Base-by-base conservation (phyloP, 1,140 invertebrate genomes). In the Caenorhabditis remanei region DNA sequence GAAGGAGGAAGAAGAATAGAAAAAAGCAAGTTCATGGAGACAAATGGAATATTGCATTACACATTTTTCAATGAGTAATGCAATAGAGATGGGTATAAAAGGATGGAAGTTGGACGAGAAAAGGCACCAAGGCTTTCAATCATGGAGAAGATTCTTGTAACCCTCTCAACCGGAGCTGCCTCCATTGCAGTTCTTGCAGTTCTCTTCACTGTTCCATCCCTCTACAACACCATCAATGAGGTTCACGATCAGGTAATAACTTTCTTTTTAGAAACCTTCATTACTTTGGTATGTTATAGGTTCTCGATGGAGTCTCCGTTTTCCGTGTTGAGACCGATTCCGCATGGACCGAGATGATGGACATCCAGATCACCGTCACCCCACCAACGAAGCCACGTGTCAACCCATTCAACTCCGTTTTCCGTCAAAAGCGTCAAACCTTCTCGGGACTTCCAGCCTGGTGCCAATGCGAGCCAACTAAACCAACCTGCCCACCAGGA, bases 401-500 rank as follows among this genome's bases (percentile, higher is more conserved):
- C 83, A 89, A 88, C 56, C 88, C 88, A 53, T 89, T 89, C 88
- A 88, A 88, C 84, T 61, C 48, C 48, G 87, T 89, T 83, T 89
- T 89, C 86, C 88, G 88, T 89, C 87, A 89, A 88, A 89, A 89
- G 87, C 82, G 88, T 58, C 88, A 89, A 58, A 71, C 87, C 87
- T 89, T 89, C 88, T 85, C 83, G 55, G 87, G 88, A 71, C 88
- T 89, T 19, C 88, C 88, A 40, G 88, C 88, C 71, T 89, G 88
- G 88, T 89, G 88, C 88, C 88, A 89, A 67, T 89, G 88, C 87
- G 88, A 89, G 84, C 88, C 88, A 40, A 50, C 67, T 50, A 89
- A 89, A 84, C 88, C 88, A 58, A 61, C 48, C 46, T 89, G 88
- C 84, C 88, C 88, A 50, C 87, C 87, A 63, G 88, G 88, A 58